Evolutionary conservation across 2,797 vertebrate genomes (phyloP).

Genomic region (Phyllotis vaccarum): DNA sequence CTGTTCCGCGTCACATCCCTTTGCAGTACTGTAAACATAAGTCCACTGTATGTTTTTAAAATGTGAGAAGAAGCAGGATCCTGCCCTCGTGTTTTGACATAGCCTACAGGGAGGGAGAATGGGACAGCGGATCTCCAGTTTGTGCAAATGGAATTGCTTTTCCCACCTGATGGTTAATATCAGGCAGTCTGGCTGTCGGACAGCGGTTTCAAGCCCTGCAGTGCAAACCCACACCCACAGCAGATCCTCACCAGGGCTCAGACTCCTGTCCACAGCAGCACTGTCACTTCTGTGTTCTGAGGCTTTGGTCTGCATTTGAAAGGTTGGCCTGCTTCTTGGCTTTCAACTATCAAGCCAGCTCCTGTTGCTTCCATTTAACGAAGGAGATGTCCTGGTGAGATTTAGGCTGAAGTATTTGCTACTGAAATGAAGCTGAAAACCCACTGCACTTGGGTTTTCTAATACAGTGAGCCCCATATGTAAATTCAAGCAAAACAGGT

Average conservation of each 20-base stretch:
- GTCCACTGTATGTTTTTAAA: slow-evolving; percentile 82
- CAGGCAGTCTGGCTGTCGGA: slow-evolving; percentile 7
- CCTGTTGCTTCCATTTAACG: not conserved
- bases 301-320: not conserved
- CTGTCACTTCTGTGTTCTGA: not conserved
- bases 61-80: slow-evolving; percentile 83
- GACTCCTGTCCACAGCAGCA: not conserved
- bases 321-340: not conserved
- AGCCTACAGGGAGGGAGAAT: slow-evolving; percentile 78
- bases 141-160: slow-evolving; percentile 67
- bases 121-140: slow-evolving; percentile 73
- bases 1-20: slow-evolving; percentile 54
- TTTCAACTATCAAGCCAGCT: not conserved
- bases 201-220: not conserved
- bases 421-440: not conserved
- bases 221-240: not conserved
- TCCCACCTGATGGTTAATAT: slow-evolving; percentile 78
- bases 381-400: not conserved
- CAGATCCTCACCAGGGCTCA: not conserved
- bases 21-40: slow-evolving; percentile 78
- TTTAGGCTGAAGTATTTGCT: not conserved
- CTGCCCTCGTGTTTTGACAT: slow-evolving; percentile 80
- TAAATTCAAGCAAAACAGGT: not conserved
- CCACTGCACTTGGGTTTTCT: not conserved
- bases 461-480: fast-evolving